Evolutionary conservation across 2,797 vertebrate genomes (phyloP).

Genomic region (Hapalemur alaotrensis): DNA sequence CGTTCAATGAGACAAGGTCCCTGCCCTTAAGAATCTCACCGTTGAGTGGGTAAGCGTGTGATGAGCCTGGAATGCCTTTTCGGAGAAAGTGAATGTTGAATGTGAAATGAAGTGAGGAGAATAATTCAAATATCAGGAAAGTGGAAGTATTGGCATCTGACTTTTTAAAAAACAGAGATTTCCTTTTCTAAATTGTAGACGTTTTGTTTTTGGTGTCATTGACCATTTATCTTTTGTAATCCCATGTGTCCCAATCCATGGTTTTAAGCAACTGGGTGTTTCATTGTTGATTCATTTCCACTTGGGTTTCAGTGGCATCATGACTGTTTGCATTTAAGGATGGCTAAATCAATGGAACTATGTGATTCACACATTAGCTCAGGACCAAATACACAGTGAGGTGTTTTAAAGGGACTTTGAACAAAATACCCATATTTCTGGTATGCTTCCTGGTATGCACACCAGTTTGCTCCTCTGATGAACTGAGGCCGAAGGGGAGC

Average conservation of each 20-base stretch:
- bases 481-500: background rate
- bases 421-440: background rate
- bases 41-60: background rate
- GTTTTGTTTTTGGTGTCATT: background rate
- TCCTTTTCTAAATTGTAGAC: background rate
- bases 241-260: background rate
- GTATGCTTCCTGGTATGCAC: background rate
- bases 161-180: background rate
- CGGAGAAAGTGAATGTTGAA: background rate
- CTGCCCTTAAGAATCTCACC: background rate
- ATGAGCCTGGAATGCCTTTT: background rate
- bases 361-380: conserved; percentile 1
- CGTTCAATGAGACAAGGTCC: background rate
- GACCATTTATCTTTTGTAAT: background rate
- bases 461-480: background rate
- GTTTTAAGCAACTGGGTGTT: conserved; percentile 8
- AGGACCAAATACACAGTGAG: background rate
- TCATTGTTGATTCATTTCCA: background rate
- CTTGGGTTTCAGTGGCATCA: background rate
- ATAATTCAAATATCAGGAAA: background rate
- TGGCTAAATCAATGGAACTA: background rate
- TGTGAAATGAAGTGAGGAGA: background rate
- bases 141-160: background rate
- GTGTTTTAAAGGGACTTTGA: background rate
- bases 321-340: background rate